These are phyloP conservation scores for Chromis chromis DNA, from an alignment of 2,797 vertebrate genomes.

Conservation along the genomic window DNA sequence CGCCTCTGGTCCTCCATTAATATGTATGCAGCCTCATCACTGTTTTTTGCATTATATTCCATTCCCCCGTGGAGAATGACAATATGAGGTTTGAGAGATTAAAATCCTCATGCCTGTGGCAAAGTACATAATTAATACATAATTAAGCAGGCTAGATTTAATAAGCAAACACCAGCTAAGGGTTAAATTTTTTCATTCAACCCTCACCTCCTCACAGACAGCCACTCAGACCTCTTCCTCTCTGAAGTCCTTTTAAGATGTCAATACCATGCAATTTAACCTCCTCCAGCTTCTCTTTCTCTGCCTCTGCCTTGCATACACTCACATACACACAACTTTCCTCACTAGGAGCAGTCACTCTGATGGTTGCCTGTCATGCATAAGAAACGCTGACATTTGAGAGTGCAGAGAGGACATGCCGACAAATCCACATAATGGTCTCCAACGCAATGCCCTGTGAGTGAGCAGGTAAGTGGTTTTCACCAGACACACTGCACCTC, in stretches of 20 bases:
- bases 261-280: slow-evolving; percentile 40
- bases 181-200: slow-evolving; percentile 61
- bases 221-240: slow-evolving; percentile 21
- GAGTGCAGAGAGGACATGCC: slow-evolving; percentile 59
- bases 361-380: slow-evolving; percentile 67
- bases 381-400: slow-evolving; percentile 77
- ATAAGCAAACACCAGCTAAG: slow-evolving; percentile 64
- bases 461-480: slow-evolving; percentile 63
- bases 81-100: slow-evolving; percentile 64
- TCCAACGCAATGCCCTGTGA: slow-evolving; percentile 49
- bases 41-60: slow-evolving; percentile 50
- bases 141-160: slow-evolving; percentile 64
- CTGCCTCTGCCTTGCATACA: slow-evolving; percentile 7
- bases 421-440: slow-evolving; percentile 72
- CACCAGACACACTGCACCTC: slow-evolving; percentile 11
- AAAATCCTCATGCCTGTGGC: slow-evolving; percentile 62
- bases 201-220: slow-evolving; percentile 29
- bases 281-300: slow-evolving; percentile 42
- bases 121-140: slow-evolving; percentile 67
- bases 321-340: slow-evolving; percentile 23
- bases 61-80: slow-evolving; percentile 38
- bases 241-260: slow-evolving; percentile 36
- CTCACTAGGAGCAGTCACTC: slow-evolving; percentile 49
- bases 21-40: slow-evolving; percentile 52
- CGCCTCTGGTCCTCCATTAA: slow-evolving; percentile 53